Evolutionary conservation across 1,140 invertebrate genomes (phyloP).

Genomic region (Drosophila pallidifrons): DNA sequence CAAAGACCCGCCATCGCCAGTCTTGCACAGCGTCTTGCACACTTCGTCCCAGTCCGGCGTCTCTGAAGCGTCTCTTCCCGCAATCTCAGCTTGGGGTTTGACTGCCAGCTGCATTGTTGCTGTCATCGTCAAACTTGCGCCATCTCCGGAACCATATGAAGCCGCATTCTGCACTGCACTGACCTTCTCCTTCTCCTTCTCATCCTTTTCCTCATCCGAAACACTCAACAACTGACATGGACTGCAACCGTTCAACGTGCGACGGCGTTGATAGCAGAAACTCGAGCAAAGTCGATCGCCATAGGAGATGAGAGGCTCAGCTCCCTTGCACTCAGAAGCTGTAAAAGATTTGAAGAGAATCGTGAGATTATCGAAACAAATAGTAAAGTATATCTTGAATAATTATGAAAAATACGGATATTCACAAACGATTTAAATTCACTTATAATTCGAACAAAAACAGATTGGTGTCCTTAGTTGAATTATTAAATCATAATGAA

Average conservation of each 20-base stretch:
- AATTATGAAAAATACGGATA: too few relatives aligned
- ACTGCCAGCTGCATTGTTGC: conserved; percentile 13
- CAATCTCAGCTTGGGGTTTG: conserved; percentile 2
- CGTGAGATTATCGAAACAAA: background rate
- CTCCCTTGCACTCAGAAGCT: conserved; percentile 21
- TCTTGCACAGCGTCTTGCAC: conserved; percentile 85
- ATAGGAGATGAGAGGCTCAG: conserved; percentile 13
- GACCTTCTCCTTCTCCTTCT: conserved; percentile 32
- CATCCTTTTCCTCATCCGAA: conserved; percentile 15
- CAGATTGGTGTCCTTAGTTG: too few relatives aligned
- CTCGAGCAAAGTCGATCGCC: conserved; percentile 64
- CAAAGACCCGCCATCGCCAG: conserved; percentile 86
- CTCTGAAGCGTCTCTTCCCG: conserved; percentile 3
- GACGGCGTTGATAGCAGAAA: conserved; percentile 57
- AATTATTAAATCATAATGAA: too few relatives aligned
- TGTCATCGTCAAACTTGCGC: background rate
- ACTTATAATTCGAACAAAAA: too few relatives aligned
- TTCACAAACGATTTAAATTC: too few relatives aligned
- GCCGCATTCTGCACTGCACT: conserved; percentile 50
- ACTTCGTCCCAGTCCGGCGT: conserved; percentile 85
- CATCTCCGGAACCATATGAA: conserved; percentile 59
- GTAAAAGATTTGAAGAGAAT: background rate
- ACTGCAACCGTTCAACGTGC: conserved; percentile 71
- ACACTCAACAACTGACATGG: conserved; percentile 60
- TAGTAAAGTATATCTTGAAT: background rate